Conservation (phyloP, 2,113 vertebrate genomes). For the Ploceus nigricollis region DNA sequence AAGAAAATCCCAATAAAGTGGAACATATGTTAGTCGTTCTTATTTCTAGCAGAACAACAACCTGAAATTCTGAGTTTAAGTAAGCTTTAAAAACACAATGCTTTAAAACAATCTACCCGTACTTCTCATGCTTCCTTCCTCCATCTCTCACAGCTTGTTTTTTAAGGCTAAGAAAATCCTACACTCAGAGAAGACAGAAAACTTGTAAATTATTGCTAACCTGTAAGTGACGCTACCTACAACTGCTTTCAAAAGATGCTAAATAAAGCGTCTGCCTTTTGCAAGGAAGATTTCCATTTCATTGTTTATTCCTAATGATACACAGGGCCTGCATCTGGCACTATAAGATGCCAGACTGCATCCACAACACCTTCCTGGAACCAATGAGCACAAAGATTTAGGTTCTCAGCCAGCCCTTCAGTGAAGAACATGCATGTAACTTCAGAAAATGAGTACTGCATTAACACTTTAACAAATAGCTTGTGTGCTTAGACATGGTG, state of each 20-base stretch:
- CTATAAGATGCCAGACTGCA: neutral
- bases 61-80: neutral
- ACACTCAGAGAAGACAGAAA: neutral
- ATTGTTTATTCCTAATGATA: neutral
- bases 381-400: neutral
- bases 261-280: neutral
- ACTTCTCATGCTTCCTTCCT: neutral
- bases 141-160: neutral
- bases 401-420: neutral
- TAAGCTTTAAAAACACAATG: neutral
- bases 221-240: neutral
- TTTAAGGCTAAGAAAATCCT: neutral
- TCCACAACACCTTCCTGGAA: neutral
- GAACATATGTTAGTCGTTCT: rapidly evolving
- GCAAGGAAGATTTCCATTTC: neutral
- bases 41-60: neutral
- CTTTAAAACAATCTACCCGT: neutral
- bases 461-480: neutral
- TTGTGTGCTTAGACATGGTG: neutral
- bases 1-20: neutral
- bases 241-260: neutral
- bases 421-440: neutral
- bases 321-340: rapidly evolving
- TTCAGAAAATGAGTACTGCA: neutral
- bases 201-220: neutral